Evolutionary conservation across 2,888 invertebrate species (phyloP).

Genomic region (Acleris cristana): DNA sequence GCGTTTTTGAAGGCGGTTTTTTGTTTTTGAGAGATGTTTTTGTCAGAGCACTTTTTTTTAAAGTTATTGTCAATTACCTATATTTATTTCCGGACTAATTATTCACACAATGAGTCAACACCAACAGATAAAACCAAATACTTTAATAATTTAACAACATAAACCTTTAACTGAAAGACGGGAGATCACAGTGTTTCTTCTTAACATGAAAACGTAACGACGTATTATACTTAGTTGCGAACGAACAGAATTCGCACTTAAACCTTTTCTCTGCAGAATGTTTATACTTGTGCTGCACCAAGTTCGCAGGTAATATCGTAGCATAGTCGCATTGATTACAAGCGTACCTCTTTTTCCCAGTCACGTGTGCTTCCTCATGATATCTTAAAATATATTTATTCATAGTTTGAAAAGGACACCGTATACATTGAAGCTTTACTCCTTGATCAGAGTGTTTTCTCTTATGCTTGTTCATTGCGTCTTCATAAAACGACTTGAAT

Average conservation of each 20-base stretch:
- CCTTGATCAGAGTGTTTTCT: constrained; percentile 65
- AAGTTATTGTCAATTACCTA: too few species aligned
- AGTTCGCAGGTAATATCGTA: constrained; percentile 71
- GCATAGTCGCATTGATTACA: constrained; percentile 77
- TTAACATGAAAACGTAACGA: constrained; percentile 76
- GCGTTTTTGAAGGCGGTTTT: too few species aligned
- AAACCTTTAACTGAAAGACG: constrained; percentile 61
- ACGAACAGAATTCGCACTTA: constrained; percentile 76
- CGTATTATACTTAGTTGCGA: constrained; percentile 77
- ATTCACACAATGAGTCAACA: too few species aligned
- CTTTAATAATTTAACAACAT: constrained; percentile 49
- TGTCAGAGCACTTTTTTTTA: too few species aligned
- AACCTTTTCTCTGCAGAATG: constrained; percentile 75
- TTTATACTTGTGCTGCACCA: constrained; percentile 77
- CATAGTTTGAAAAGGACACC: constrained; percentile 75
- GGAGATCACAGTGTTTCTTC: constrained; percentile 80
- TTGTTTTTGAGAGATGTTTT: too few species aligned
- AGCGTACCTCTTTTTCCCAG: constrained; percentile 68
- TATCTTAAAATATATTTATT: constrained; percentile 75
- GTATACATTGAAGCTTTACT: constrained; percentile 68
- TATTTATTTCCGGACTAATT: too few species aligned
- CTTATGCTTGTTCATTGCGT: constrained; percentile 72
- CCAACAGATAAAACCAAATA: constrained; percentile 58
- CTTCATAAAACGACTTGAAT: constrained; percentile 71
- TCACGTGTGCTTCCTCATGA: constrained; percentile 73